phyloP scores from a whole-genome alignment of 2,113 vertebrate species.

The Plectropomus leopardus region DNA sequence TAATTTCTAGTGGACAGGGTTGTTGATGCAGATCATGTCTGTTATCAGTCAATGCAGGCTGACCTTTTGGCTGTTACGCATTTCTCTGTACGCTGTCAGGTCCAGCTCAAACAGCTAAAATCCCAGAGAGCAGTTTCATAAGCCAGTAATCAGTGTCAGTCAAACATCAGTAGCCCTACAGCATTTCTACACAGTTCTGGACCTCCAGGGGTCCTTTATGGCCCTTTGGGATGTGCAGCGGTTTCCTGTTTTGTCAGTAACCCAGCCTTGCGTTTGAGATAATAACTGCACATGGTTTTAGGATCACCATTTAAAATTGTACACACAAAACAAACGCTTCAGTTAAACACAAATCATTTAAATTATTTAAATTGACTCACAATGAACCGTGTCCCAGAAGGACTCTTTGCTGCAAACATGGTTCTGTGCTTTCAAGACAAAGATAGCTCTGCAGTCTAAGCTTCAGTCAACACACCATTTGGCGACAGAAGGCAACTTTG shows the following conservation, averaged over 20 bases:
- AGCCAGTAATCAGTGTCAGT: constrained; percentile 21
- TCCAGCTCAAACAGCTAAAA: neutral
- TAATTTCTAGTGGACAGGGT: neutral
- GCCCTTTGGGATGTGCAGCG: neutral
- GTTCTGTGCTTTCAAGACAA: constrained; percentile 15
- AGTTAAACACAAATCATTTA: constrained; percentile 16
- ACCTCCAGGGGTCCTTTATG: neutral
- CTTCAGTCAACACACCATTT: constrained; percentile 22
- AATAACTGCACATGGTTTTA: neutral
- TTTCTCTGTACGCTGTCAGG: constrained; percentile 6
- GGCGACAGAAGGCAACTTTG: constrained; percentile 51
- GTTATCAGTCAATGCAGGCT: constrained; percentile 22
- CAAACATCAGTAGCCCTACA: constrained; percentile 1
- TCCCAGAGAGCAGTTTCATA: constrained; percentile 6
- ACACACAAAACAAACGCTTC: neutral
- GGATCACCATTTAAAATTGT: neutral
- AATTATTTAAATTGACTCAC: constrained; percentile 19
- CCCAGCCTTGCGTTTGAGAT: neutral
- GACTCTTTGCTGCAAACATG: constrained; percentile 15
- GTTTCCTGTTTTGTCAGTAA: constrained; percentile 8
- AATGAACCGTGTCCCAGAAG: constrained; percentile 20
- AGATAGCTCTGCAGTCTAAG: constrained; percentile 12
- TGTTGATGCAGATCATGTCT: constrained; percentile 28
- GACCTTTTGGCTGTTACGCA: constrained; percentile 11
- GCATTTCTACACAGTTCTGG: neutral